phyloP scores from a whole-genome alignment of 1,140 invertebrate species.

The Olivierus martensii region DNA sequence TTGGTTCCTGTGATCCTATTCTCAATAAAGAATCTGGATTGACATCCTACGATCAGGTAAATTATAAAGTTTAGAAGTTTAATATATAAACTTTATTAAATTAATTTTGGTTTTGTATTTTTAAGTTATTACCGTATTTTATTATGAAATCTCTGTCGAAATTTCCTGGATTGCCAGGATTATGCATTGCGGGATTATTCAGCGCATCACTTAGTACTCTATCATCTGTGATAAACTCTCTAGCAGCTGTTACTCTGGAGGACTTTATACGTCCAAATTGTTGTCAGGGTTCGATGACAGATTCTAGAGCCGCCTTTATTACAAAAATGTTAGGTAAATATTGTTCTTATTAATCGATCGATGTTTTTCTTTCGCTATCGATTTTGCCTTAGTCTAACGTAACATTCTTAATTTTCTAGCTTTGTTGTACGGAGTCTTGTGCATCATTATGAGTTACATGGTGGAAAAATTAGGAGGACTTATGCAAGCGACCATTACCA shows the following conservation, averaged over 20 bases:
- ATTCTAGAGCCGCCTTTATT: constrained; percentile 6
- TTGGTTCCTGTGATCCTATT: constrained; percentile 56
- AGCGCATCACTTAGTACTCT: constrained; percentile 75
- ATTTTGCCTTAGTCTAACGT: too few species aligned
- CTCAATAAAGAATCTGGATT: constrained; percentile 26
- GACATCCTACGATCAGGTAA: too few species aligned
- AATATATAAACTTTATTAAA: not conserved
- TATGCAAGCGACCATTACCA: constrained; percentile 54
- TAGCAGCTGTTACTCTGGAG: constrained; percentile 77
- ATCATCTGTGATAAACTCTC: constrained; percentile 75
- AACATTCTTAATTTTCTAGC: too few species aligned
- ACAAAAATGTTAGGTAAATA: constrained; percentile 7
- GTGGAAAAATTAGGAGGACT: constrained; percentile 55
- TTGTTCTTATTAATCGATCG: too few species aligned
- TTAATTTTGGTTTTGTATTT: constrained; percentile 16
- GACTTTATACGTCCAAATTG: constrained; percentile 46
- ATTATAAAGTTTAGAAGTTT: too few species aligned
- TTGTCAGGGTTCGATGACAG: not conserved
- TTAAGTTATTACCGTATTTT: constrained; percentile 57
- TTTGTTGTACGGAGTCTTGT: constrained; percentile 48
- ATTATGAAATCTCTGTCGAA: constrained; percentile 54
- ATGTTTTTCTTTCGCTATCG: too few species aligned
- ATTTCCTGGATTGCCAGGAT: constrained; percentile 53
- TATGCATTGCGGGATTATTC: constrained; percentile 69
- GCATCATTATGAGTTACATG: constrained; percentile 55